These are phyloP conservation scores for Pseudorhombus dupliciocellatus DNA, from an alignment of 2,113 vertebrate species.

Conservation along the genomic window DNA sequence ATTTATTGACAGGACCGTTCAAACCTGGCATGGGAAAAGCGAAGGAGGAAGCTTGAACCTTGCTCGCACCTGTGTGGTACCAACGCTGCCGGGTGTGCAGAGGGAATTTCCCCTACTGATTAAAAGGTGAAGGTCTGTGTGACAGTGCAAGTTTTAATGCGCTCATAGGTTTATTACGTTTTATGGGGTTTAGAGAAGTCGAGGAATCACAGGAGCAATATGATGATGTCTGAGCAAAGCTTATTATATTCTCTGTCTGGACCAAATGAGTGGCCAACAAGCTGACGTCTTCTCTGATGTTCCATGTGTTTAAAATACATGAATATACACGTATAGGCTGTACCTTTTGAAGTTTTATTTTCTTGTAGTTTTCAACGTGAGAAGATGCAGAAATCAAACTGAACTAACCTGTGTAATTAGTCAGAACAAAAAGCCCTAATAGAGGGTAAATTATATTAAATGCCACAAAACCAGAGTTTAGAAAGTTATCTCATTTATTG, in stretches of 20 bases:
- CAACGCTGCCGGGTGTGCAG: too few relatives aligned
- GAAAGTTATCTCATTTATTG: constrained; percentile 56
- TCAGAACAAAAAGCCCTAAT: not conserved
- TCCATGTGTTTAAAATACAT: not conserved
- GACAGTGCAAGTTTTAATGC: not conserved
- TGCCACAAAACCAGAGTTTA: constrained; percentile 21
- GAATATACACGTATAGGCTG: too few relatives aligned
- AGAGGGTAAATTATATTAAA: not conserved
- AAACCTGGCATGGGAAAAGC: too few relatives aligned
- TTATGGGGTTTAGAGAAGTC: not conserved
- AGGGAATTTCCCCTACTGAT: not conserved
- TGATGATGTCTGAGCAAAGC: not conserved
- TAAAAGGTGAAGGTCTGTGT: not conserved
- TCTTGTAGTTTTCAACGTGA: not conserved
- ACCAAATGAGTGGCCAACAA: too few relatives aligned
- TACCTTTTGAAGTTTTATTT: not conserved
- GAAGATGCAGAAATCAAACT: not conserved
- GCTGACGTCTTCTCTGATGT: too few relatives aligned
- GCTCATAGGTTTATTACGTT: not conserved
- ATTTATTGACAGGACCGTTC: too few relatives aligned
- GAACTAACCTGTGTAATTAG: too few relatives aligned
- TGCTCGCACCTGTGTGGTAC: too few relatives aligned
- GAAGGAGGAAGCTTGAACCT: too few relatives aligned
- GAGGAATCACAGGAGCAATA: not conserved
- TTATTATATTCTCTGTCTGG: not conserved